Evolutionary conservation across 2,888 invertebrate species (phyloP).

Genomic region (Perizoma flavofasciatum): DNA sequence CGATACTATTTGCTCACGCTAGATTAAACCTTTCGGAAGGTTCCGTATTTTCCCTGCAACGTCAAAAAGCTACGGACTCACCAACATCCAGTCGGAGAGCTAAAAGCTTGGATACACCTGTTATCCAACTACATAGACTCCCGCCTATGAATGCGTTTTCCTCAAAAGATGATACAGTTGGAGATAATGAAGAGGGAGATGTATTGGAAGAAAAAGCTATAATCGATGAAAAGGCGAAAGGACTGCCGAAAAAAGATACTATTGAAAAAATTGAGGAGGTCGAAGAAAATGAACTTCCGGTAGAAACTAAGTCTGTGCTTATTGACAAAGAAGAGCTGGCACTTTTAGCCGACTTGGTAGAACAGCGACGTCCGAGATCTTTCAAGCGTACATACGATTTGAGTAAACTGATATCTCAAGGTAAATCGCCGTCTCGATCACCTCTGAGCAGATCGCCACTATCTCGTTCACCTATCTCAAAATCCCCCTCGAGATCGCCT

Average conservation of each 20-base stretch:
- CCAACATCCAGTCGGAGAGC: conserved; percentile 90
- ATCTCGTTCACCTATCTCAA: conserved; percentile 77
- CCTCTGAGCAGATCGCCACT: conserved; percentile 75
- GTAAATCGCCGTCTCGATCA: conserved; percentile 73
- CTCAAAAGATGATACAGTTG: conserved; percentile 94
- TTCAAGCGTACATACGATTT: conserved; percentile 78
- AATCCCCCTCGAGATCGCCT: conserved; percentile 79
- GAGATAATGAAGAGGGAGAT: conserved; percentile 87
- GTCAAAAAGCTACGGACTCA: conserved; percentile 90
- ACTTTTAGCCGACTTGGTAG: conserved; percentile 80
- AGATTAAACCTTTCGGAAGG: conserved; percentile 93
- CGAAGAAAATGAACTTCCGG: conserved; percentile 71
- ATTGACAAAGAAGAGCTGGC: conserved; percentile 84
- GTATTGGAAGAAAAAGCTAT: conserved; percentile 85
- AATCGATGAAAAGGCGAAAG: conserved; percentile 66
- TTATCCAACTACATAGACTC: conserved; percentile 90
- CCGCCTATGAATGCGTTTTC: conserved; percentile 94
- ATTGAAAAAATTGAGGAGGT: conserved; percentile 81
- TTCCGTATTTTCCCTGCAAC: conserved; percentile 90
- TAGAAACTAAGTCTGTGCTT: conserved; percentile 72
- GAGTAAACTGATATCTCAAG: conserved; percentile 68
- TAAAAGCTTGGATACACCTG: conserved; percentile 93
- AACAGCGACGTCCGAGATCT: conserved; percentile 77
- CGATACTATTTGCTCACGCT: conserved; percentile 91
- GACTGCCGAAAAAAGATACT: conserved; percentile 56